These are phyloP conservation scores for Adelosebastes latens DNA, from an alignment of 2,797 vertebrate species.

Conservation along the genomic window DNA sequence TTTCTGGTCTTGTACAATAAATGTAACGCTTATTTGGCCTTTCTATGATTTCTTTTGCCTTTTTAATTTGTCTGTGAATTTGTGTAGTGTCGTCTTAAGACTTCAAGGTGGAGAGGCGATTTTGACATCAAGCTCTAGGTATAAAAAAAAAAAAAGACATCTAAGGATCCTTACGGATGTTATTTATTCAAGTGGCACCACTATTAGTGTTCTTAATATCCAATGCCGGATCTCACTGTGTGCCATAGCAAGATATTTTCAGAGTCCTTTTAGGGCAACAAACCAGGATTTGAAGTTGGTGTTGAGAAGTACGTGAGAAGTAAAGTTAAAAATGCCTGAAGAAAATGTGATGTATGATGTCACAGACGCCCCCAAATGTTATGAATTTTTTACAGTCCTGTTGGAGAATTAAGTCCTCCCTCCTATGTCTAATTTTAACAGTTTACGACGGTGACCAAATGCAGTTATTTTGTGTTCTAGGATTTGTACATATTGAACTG, in stretches of 20 bases:
- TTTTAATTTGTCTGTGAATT: slow-evolving; percentile 21
- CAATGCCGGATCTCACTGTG: neutral
- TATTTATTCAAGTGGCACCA: slow-evolving; percentile 44
- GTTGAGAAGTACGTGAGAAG: neutral
- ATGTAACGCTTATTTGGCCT: slow-evolving; percentile 42
- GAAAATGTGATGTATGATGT: neutral
- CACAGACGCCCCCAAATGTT: neutral
- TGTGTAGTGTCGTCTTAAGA: neutral
- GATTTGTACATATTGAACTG: slow-evolving; percentile 67
- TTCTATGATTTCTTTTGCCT: slow-evolving; percentile 24
- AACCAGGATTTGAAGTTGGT: neutral
- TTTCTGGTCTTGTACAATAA: slow-evolving; percentile 47
- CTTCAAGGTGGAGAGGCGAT: neutral
- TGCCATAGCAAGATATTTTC: neutral
- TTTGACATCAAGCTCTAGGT: slow-evolving; percentile 7
- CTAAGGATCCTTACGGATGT: neutral
- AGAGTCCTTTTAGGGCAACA: neutral
- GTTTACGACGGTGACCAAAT: slow-evolving; percentile 36
- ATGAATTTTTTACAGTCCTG: neutral
- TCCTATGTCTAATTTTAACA: neutral
- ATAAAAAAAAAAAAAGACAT: neutral
- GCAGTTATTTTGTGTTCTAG: slow-evolving; percentile 20
- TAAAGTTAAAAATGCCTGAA: neutral
- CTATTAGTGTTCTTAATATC: neutral
- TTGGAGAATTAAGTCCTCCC: neutral